These are phyloP conservation scores for Pygocentrus nattereri DNA, from an alignment of 2,797 vertebrate genomes.

Conservation along the genomic window DNA sequence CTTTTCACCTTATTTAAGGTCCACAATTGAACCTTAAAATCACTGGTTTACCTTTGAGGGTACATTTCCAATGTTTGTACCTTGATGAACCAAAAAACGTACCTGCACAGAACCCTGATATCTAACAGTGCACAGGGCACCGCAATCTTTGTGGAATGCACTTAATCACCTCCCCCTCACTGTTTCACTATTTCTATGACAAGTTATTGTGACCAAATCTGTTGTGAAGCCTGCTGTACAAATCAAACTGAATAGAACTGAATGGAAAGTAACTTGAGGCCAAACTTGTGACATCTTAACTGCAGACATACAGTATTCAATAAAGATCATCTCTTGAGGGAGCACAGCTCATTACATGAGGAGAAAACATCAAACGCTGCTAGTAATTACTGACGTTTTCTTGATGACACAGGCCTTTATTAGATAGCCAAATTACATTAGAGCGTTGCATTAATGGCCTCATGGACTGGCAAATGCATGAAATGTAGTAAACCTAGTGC, in stretches of 20 bases:
- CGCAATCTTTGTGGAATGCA: no score
- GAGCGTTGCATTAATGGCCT: neutral
- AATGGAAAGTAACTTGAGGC: slow-evolving; percentile 5
- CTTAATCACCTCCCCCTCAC: no score
- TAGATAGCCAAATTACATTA: neutral
- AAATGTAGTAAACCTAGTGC: neutral
- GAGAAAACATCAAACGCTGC: neutral
- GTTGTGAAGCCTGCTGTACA: neutral
- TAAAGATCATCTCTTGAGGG: neutral
- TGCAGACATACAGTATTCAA: neutral
- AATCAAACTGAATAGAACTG: neutral
- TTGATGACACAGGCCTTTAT: neutral
- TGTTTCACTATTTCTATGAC: neutral
- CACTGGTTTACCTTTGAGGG: no score
- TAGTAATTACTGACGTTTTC: neutral
- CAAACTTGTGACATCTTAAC: slow-evolving; percentile 21
- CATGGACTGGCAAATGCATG: neutral
- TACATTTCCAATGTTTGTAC: no score
- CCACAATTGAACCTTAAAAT: no score
- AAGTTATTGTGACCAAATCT: neutral
- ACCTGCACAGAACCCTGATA: no score
- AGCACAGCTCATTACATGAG: neutral
- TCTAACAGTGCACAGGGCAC: no score
- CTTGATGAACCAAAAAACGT: no score
- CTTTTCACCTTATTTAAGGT: no score